Conservation (phyloP, 2,797 vertebrate species). For the Bovichtus diacanthus region DNA sequence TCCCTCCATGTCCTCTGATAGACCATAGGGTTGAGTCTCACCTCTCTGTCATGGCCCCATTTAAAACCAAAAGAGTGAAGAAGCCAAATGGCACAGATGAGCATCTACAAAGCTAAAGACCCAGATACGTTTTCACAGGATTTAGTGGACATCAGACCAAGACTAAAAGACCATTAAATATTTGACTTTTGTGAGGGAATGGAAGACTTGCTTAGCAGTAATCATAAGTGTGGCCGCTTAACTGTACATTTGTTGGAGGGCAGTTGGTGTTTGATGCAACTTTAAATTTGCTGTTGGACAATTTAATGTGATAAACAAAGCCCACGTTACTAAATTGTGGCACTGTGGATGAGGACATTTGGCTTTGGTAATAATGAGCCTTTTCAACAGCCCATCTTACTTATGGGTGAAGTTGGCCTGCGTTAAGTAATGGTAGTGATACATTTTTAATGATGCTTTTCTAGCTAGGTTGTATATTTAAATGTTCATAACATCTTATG, state of each 20-base stretch:
- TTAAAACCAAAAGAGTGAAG: background rate
- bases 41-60: background rate
- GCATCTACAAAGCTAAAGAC: background rate
- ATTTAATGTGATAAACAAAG: background rate
- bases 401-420: background rate
- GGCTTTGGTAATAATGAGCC: background rate
- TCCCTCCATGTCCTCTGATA: too few relatives aligned
- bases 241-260: too few relatives aligned
- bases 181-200: background rate
- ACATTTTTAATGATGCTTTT: background rate
- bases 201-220: background rate
- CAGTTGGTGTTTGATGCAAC: background rate
- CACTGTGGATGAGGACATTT: background rate
- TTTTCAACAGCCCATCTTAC: background rate
- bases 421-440: background rate
- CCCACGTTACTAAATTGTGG: background rate
- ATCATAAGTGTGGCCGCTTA: background rate
- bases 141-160: background rate
- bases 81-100: background rate
- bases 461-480: background rate
- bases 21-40: background rate
- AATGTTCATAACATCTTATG: background rate
- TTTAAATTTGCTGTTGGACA: background rate
- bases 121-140: background rate
- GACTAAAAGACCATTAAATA: background rate